These are phyloP conservation scores for Chamaea fasciata DNA, from an alignment of 2,113 vertebrate genomes.

Conservation along the genomic window DNA sequence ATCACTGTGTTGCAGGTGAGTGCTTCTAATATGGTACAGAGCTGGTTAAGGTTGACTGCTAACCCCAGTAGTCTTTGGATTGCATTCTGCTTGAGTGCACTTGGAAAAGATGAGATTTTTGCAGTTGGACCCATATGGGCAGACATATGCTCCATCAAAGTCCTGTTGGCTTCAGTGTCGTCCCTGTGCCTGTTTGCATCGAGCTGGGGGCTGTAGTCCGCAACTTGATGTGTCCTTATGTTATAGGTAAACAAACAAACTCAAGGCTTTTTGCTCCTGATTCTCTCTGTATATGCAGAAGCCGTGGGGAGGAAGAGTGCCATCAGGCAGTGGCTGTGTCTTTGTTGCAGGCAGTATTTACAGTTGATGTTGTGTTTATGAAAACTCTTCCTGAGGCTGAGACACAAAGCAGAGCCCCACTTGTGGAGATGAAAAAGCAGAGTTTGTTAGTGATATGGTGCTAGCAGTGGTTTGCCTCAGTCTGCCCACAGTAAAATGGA, in stretches of 20 bases:
- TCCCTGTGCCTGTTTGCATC: background rate
- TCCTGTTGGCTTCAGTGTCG: background rate
- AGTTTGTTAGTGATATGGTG: background rate
- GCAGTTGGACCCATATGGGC: conserved; percentile 12
- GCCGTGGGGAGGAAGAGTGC: background rate
- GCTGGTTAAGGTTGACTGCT: background rate
- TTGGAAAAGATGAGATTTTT: background rate
- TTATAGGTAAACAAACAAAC: background rate
- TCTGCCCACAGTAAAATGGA: background rate
- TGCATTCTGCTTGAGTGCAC: background rate
- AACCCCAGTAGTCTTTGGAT: background rate
- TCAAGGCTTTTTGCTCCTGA: background rate
- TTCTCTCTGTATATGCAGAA: background rate
- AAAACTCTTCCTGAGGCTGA: background rate
- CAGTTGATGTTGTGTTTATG: background rate
- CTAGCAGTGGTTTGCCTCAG: background rate
- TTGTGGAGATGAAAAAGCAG: background rate
- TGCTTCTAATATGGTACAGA: background rate
- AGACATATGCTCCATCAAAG: conserved; percentile 22
- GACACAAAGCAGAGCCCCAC: background rate
- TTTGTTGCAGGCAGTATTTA: background rate
- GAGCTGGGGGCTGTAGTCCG: background rate
- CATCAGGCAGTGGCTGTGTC: background rate
- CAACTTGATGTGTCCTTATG: background rate
- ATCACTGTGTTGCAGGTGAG: background rate